Conservation (phyloP, 2,888 invertebrate species). For the Phyto melanocephala region DNA sequence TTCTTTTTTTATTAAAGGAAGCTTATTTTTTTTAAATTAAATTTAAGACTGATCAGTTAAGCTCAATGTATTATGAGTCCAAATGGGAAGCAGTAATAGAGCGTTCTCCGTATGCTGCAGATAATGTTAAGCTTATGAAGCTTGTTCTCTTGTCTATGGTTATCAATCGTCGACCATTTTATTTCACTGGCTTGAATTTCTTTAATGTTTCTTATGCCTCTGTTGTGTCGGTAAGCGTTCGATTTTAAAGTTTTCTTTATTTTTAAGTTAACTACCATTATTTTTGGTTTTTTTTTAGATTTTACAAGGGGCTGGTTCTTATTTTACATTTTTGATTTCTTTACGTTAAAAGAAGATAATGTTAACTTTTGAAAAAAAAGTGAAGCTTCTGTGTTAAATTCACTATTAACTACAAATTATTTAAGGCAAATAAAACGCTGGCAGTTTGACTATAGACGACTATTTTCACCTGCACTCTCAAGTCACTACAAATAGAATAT, state of each 20-base stretch:
- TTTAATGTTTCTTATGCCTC: conserved; percentile 71
- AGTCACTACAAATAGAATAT: too few species aligned
- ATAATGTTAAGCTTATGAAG: conserved; percentile 71
- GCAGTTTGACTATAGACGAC: too few species aligned
- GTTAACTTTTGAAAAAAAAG: too few species aligned
- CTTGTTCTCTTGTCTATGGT: conserved; percentile 69
- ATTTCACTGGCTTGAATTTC: conserved; percentile 71
- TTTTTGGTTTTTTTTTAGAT: conserved; percentile 64
- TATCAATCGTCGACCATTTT: conserved; percentile 69
- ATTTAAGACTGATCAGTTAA: conserved; percentile 69
- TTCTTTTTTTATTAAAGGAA: background rate
- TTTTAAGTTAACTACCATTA: background rate
- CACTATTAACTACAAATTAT: too few species aligned
- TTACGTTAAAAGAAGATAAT: conserved; percentile 65
- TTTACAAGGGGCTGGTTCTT: conserved; percentile 72
- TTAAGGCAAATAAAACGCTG: too few species aligned
- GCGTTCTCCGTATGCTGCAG: conserved; percentile 67
- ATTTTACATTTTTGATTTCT: conserved; percentile 74
- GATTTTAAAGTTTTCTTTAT: background rate
- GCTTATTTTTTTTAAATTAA: background rate
- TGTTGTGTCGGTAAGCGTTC: conserved; percentile 67
- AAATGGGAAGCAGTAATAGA: conserved; percentile 71
- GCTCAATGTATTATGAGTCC: conserved; percentile 71
- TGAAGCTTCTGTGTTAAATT: too few species aligned
- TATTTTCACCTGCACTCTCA: too few species aligned